These are phyloP conservation scores for human (Homo sapiens) DNA, from an alignment of 2,113 vertebrate genomes.

Conservation along the genomic window DNA sequence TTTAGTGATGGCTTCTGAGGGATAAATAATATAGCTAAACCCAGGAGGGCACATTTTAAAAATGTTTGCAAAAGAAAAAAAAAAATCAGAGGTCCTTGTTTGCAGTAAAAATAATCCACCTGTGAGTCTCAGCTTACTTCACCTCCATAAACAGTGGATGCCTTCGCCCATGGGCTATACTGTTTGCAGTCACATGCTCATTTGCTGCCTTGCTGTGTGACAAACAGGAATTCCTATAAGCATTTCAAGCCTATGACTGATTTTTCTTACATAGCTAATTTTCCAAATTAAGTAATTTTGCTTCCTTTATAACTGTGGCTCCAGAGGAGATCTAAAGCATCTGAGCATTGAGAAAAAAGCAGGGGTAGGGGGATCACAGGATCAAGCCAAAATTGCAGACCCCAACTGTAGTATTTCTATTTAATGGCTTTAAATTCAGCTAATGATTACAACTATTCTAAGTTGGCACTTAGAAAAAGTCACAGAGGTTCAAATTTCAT, in stretches of 20 bases:
- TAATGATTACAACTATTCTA: background rate
- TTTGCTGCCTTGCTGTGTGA: background rate
- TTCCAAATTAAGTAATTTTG: background rate
- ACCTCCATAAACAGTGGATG: background rate
- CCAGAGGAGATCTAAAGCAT: background rate
- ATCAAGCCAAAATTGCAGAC: rapidly evolving
- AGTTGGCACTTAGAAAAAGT: background rate
- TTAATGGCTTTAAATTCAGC: background rate
- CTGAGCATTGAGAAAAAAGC: background rate
- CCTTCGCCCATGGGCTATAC: rapidly evolving
- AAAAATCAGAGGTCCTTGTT: background rate
- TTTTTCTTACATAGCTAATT: background rate
- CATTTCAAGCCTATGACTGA: background rate
- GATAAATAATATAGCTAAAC: background rate
- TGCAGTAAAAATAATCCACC: background rate
- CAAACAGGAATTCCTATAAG: background rate
- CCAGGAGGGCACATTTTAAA: background rate
- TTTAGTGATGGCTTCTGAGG: background rate
- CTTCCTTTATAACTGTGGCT: background rate
- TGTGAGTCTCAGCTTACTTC: background rate
- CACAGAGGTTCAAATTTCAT: background rate
- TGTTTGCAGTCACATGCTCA: background rate
- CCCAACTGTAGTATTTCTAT: too few relatives aligned
- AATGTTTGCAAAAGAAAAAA: background rate
- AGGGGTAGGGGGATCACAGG: rapidly evolving